A percentile compares a stretch with the other conserved stretches of the same genome.
phyloP scores from a whole-genome alignment of 2,888 invertebrate species.

The Melieria omissa region DNA sequence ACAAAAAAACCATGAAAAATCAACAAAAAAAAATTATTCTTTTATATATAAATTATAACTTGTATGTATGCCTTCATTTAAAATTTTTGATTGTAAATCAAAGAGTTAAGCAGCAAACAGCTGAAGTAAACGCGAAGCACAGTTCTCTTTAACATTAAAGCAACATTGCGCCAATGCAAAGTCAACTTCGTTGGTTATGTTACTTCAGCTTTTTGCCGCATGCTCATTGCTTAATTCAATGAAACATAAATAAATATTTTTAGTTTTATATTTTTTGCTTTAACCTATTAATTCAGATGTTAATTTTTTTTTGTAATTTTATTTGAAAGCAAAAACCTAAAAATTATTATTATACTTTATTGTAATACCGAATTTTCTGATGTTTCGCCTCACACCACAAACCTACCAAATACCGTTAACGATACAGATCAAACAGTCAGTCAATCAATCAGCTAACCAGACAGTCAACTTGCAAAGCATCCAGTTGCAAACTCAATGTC shows the following conservation, averaged over 20 bases:
- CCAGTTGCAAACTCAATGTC: constrained; percentile 39
- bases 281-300: constrained; percentile 32
- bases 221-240: no score
- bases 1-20: neutral
- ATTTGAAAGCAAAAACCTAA: neutral
- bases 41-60: constrained; percentile 7
- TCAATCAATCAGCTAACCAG: neutral
- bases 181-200: no score
- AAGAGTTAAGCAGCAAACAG: neutral
- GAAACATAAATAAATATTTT: constrained; percentile 18
- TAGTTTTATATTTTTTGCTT: constrained; percentile 16
- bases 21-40: neutral
- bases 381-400: constrained; percentile 66
- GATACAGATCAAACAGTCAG: constrained; percentile 10
- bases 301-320: neutral
- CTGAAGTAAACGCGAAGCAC: no score
- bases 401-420: constrained; percentile 15
- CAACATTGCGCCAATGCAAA: no score
- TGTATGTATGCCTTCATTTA: constrained; percentile 1
- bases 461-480: constrained; percentile 3
- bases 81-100: constrained; percentile 13
- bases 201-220: no score
- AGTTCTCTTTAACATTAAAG: no score
- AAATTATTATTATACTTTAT: constrained; percentile 45
- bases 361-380: constrained; percentile 68